A percentile compares a stretch with the other conserved stretches of the same genome.
These are phyloP conservation scores for Pagrus major DNA, from an alignment of 2,113 vertebrate genomes.

Conservation along the genomic window DNA sequence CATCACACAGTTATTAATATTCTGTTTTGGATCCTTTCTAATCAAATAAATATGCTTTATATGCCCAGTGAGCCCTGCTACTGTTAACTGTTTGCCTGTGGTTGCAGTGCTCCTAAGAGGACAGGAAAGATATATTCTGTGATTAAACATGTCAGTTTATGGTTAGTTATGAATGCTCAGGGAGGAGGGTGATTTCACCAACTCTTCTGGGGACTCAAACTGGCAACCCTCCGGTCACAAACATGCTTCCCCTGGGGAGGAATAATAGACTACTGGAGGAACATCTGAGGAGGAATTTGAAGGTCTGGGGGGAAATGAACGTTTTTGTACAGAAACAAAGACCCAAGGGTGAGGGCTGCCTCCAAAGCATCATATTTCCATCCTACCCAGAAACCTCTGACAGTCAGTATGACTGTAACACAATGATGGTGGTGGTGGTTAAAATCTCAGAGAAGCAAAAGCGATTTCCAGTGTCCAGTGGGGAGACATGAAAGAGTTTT, in stretches of 20 bases:
- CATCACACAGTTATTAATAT: neutral
- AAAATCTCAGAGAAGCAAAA: neutral
- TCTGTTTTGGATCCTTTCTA: neutral
- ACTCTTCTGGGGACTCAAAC: neutral
- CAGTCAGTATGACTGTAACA: neutral
- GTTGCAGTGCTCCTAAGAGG: neutral
- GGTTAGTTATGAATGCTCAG: neutral
- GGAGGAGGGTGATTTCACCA: neutral
- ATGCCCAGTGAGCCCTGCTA: neutral
- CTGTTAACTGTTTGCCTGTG: neutral
- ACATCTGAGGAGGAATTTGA: neutral
- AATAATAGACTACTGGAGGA: neutral
- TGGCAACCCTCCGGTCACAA: neutral
- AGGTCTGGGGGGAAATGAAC: neutral
- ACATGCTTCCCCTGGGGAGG: neutral
- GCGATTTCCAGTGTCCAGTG: neutral
- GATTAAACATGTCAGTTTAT: neutral
- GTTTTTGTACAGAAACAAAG: constrained; percentile 9
- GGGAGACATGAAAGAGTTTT: neutral
- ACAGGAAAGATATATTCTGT: neutral
- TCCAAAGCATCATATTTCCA: constrained; percentile 20
- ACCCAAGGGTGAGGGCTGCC: neutral
- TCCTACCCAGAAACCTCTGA: neutral
- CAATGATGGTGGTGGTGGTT: neutral
- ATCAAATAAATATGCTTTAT: neutral